Conservation (phyloP, 2,113 vertebrate genomes). For the Lonchura striata region DNA sequence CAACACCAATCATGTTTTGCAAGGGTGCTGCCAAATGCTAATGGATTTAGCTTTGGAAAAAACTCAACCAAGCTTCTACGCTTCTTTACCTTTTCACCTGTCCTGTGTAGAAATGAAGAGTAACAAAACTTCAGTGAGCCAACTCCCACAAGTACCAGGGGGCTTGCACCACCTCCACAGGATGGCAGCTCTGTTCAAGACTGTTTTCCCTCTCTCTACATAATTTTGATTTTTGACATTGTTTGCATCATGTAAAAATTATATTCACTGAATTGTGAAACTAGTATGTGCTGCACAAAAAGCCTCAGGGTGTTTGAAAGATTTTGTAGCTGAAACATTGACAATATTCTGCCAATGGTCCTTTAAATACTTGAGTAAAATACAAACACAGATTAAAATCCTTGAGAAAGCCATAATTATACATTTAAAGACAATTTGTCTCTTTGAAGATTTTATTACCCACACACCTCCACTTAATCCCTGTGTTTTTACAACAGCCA, state of each 20-base stretch:
- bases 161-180: neutral
- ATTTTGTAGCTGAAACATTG: slow-evolving; percentile 43
- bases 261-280: slow-evolving; percentile 13
- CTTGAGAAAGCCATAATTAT: slow-evolving; percentile 64
- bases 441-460: slow-evolving; percentile 55
- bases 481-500: slow-evolving; percentile 53
- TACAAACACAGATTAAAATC: slow-evolving; percentile 43
- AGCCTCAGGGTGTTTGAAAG: slow-evolving; percentile 51
- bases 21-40: neutral
- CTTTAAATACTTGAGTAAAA: slow-evolving; percentile 56
- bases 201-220: neutral
- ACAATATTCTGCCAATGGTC: slow-evolving; percentile 19
- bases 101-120: neutral
- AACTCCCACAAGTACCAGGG: neutral
- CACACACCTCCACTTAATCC: slow-evolving; percentile 40
- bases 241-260: slow-evolving; percentile 55
- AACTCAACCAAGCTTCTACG: neutral
- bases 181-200: neutral
- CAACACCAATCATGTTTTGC: neutral
- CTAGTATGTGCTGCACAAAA: slow-evolving; percentile 40
- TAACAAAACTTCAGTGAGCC: neutral
- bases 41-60: neutral
- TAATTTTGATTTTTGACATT: slow-evolving; percentile 1
- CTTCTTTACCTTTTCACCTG: neutral
- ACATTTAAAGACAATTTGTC: slow-evolving; percentile 54